Percentiles rank a stretch among this genome's conserved stretches.
phyloP scores from a whole-genome alignment of 2,113 vertebrate species.

The Crocuta crocuta region DNA sequence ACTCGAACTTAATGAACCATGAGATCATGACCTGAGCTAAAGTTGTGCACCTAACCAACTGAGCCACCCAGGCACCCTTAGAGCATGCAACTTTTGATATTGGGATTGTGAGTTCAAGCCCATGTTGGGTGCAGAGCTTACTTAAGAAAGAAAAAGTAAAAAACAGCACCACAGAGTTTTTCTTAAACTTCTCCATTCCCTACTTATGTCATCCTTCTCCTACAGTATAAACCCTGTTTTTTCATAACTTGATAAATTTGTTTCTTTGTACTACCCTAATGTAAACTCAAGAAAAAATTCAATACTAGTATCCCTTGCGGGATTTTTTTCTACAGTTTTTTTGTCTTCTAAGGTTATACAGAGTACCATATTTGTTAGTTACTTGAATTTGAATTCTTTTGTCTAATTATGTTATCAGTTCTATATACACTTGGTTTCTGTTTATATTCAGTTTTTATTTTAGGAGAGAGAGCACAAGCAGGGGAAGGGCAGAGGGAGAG shows the following conservation, averaged over 20 bases:
- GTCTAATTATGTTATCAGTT: background rate
- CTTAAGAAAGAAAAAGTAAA: background rate
- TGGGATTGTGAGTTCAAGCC: background rate
- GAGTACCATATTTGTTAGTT: background rate
- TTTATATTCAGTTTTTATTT: background rate
- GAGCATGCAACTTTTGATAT: background rate
- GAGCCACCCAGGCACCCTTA: background rate
- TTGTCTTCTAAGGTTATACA: background rate
- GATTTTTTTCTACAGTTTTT: background rate
- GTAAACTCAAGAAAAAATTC: background rate
- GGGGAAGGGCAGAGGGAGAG: too few relatives aligned
- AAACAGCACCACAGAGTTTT: background rate
- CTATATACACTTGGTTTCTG: background rate
- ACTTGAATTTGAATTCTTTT: slow-evolving; percentile 27
- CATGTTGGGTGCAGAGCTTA: background rate
- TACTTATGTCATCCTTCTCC: background rate
- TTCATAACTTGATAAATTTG: background rate
- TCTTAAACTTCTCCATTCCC: background rate
- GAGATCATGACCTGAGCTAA: background rate
- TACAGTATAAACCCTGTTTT: background rate
- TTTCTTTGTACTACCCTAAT: background rate
- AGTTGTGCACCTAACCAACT: background rate
- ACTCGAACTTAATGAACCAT: background rate
- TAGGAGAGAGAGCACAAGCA: too few relatives aligned
- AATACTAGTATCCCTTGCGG: background rate